Base-by-base conservation (phyloP, 2,888 invertebrate species). In the Pandemis heparana region DNA sequence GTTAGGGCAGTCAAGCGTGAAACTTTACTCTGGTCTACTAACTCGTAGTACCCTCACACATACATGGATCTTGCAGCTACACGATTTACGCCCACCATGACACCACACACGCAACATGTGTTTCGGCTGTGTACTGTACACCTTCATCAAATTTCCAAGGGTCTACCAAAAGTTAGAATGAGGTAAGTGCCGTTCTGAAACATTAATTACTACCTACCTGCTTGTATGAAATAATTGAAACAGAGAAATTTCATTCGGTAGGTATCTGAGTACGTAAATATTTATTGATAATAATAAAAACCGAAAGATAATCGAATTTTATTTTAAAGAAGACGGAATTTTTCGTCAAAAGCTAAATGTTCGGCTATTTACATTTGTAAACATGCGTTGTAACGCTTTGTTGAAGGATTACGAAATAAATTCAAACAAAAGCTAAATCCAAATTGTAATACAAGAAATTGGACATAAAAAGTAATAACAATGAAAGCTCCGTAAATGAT, bases 71-170 rank as follows among this genome's bases (percentile, higher is more conserved):
- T 77, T 63, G 65, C 12, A 77, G 78, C 75, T 76, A 66, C 65
- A 77, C 74, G 76, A 79, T 79, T 79, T 78, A 77, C 76, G 74
- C 74, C 75, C 75, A 78, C 76, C 75, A 75, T 63, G 78, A 77
- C 75, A 70, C 67, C 72, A 70, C 73, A 72, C 71, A 70, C 68
- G 48, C 74, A 76, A 77, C 78, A 70, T 56, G 63, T 72, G 62
- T 67, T 67, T 43, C 51, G 53, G 39, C 41, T 67, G 63, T 70
- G 38, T 56, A 16, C 23, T 70, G 38, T 56, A 16, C 23, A 70
- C 46, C 70, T 63, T 70, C 63, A 56, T 70, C 70, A 59, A 70
- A 64, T 46, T 70, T 64, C 38, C 46, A 63, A 14, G 56, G 43
- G 38, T 18, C 43, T 46, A 64, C 43, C 56, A 56, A 59, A 70